Conservation (phyloP, 2,113 vertebrate species). For the Geococcyx californianus region DNA sequence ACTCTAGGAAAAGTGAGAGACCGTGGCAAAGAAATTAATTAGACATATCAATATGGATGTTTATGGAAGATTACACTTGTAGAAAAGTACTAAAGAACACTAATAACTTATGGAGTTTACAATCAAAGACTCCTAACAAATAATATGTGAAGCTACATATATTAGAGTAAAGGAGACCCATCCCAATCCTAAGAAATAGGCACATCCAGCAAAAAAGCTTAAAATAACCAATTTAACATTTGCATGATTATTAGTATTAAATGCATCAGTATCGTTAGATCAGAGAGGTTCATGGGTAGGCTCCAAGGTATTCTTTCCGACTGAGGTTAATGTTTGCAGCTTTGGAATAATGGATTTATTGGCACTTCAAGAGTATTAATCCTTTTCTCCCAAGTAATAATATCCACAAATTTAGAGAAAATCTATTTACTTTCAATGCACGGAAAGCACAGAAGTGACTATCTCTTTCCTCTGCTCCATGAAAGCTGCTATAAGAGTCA, state of each 20-base stretch:
- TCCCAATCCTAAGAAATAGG: neutral
- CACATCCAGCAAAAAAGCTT: neutral
- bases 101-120: accelerated
- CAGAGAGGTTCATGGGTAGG: neutral
- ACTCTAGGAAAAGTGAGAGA: neutral
- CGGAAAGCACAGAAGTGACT: neutral
- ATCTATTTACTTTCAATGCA: neutral
- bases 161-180: neutral
- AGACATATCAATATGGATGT: neutral
- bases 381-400: neutral
- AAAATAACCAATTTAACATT: neutral
- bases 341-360: neutral
- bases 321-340: neutral
- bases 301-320: neutral
- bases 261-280: neutral
- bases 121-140: neutral
- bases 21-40: neutral
- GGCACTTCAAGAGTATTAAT: neutral
- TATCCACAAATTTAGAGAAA: neutral
- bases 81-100: neutral
- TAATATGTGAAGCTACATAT: neutral
- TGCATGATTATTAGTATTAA: neutral
- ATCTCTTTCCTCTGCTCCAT: neutral
- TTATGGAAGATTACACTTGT: neutral
- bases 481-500: neutral